Evolutionary conservation across 2,888 invertebrate genomes (phyloP), one percentile per base, ranked within the genome.

Genomic region (Pycnomerus fuliginosus): DNA sequence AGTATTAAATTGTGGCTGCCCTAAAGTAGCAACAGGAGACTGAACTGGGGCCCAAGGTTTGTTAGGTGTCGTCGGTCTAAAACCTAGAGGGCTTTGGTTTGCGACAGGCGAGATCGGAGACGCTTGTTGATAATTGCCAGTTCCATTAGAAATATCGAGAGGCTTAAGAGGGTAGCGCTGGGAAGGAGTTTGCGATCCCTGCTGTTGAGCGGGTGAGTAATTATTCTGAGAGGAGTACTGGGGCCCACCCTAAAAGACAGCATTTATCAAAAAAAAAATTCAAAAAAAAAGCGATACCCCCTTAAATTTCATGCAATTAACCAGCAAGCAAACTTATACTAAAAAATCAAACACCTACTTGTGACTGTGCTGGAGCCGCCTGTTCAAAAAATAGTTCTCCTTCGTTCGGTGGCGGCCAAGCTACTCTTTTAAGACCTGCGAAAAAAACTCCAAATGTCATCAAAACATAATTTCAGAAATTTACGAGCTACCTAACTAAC

Each of bases 351-450:
- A 22, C 16, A 44, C 53, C 66, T 77, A 85, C 84, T 80, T 84
- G 82, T 55, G 73, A 64, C 68, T 78, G 79, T 48, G 74, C 72
- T 49, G 77, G n/a, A n/a, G n/a, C 71, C 60, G 69, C 75, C 62
- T 80, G 74, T 62, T 76, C 75, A 29, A 68, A 61, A 48, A 69
- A 77, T 56, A 80, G 78, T 59, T 79, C 81, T 70, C 83, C 80
- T 68, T 83, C 82, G 56, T 77, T 75, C 58, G 80, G 80, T 60
- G 90, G 90, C 55, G 90, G 90, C 90, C 90, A 90, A 73, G 88
- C 87, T 65, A 90, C 89, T 75, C 87, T 83, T 77, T 88, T 90
- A 62, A 85, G 80, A 71, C 85, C 90, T 90, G 76, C 8, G 70
- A 73, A 56, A 53, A 45, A 32, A 17, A 12, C 39, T 32, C 14